Base-by-base conservation (phyloP, 2,797 vertebrate genomes). In the Neosalanx taihuensis region DNA sequence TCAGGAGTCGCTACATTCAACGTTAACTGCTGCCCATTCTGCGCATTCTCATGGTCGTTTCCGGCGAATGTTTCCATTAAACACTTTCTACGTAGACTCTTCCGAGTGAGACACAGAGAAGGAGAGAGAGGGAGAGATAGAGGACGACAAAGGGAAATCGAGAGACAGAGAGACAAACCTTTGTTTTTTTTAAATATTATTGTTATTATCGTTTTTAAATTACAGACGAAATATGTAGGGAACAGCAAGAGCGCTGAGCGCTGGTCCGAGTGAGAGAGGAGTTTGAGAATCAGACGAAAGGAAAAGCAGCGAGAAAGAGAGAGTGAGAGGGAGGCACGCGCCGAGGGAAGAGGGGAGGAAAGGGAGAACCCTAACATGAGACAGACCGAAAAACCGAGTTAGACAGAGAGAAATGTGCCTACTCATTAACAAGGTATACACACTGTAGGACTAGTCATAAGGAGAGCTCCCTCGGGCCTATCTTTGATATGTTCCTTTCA, bases 1-100 rank as follows among this genome's bases (percentile, higher is more conserved):
- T 92, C 88, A 81, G 84, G 87, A 88, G 90, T 90, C 90, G 84
- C 80, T 77, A 78, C 12, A 71, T 69, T 49, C 41, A 73, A 46
- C 12, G 73, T 73, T 23, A 46, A 72, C 73, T 71, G 72, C 79
- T 67, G 46, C 30, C 5, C 4, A 33, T 12, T 9, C 41, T 9
- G 12, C 41, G 41, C 41, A 46, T 46, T 46, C 41, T 46, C 41
- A 3, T 46, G 41, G 10, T 46, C 13, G 41, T 46, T 46, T 13
- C 7, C 41, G 13, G 17, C 26, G 51, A n/a, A 60, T 1, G 30
- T 6, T 35, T 15, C 68, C 30, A 7, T 41, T 41, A 18, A 7
- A 29, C 1, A 23, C 64, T 29, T 29, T 30, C 41, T 66, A 17
- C n/a, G 37, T 2, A 41, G 2, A 10, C 10, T 7, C 37, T 41